Conservation (phyloP, 2,797 vertebrate species). For the Lacerta viridis region DNA sequence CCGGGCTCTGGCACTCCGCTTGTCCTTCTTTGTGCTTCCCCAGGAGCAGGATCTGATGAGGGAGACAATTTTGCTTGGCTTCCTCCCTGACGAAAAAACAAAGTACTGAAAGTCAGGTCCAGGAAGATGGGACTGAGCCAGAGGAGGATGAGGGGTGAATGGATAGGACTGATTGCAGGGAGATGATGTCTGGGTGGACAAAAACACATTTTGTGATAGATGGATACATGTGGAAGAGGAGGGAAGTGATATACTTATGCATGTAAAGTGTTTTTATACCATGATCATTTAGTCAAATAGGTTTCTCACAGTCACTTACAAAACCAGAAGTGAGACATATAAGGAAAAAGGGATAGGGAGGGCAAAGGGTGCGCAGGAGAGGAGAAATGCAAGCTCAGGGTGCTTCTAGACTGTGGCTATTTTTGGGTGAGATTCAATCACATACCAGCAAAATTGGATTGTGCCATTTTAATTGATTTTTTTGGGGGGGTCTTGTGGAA, state of each 20-base stretch:
- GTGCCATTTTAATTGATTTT: no score
- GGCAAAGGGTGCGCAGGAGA: no score
- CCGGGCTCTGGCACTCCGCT: neutral
- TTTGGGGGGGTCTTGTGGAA: no score
- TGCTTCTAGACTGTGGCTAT: no score
- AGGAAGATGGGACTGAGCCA: no score
- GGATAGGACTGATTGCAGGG: neutral
- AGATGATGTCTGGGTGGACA: neutral
- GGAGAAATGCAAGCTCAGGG: no score
- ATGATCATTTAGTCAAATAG: no score
- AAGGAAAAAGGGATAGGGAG: no score
- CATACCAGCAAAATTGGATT: no score
- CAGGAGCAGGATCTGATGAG: slow-evolving; percentile 15
- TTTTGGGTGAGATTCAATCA: no score
- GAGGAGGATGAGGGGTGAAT: neutral
- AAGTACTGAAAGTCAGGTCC: neutral
- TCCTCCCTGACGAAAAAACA: slow-evolving; percentile 2
- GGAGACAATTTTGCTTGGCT: slow-evolving; percentile 1
- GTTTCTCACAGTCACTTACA: no score
- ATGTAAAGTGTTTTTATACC: neutral
- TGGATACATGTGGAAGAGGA: neutral
- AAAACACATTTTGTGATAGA: neutral
- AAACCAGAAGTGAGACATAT: no score
- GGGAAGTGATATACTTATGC: neutral
- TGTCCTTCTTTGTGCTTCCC: neutral